Base-by-base conservation (phyloP, 2,888 invertebrate species). In the Heteropelma amictum region DNA sequence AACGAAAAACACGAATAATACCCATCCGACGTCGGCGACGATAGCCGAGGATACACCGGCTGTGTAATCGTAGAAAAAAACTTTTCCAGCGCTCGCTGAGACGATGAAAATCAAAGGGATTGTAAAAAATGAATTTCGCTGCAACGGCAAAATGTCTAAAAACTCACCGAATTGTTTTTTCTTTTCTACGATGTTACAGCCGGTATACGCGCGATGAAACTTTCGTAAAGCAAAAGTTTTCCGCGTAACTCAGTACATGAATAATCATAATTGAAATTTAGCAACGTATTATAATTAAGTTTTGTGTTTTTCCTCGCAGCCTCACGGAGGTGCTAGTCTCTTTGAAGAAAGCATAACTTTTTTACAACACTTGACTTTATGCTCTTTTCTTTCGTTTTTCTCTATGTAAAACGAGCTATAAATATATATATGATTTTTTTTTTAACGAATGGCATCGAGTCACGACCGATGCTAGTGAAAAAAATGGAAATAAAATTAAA, bases 281-380 rank as follows among this genome's bases (percentile, higher is more conserved):
- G 30, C 17, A 40, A 28, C 26, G n/a, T 58, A 58, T 21, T 49
- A 33, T 26, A 49, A n/a, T 49, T 68, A 10, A 47, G 28, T 38
- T n/a, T 17, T 12, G 35, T 49, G 14, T 38, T 70, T 49, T 63
- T 76, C 21, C 19, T 30, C 79, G 71, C 74, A 71, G 23, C 77
- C 78, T 81, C 78, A 77, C 73, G 75, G 81, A 81, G 79, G 80
- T 61, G 76, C 74, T 71, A 78, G 71, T 64, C 72, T 81, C 64
- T 76, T 61, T 12, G 17, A 54, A 40, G 38, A 58, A 30, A 7
- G 10, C 5, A 23, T 19, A 58, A 60, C 30, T 49, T 30, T 53
- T 65, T n/a, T 54, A 26, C 6, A 56, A n/a, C 26, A 49, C n/a
- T n/a, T n/a, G 12, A 38, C 6, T 12, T 12, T 12, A 38, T n/a